Evolutionary conservation across 2,113 vertebrate genomes (phyloP), one percentile per base, ranked within the genome.

Genomic region (Lophochroa leadbeateri): DNA sequence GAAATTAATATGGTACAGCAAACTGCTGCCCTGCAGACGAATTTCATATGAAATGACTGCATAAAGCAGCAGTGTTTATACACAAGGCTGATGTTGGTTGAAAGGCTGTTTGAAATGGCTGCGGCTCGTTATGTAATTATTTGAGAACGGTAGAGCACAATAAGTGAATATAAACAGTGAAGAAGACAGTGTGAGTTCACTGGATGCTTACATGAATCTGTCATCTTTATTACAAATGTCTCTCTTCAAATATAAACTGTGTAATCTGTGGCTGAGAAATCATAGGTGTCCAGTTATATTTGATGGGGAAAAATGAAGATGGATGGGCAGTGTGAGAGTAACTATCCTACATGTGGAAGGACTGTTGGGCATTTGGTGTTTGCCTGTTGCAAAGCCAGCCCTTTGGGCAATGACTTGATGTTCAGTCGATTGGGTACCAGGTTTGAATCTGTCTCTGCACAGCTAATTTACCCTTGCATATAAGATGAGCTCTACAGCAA

Each of bases 71-170:
- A 64, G 0, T 94, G 94, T 96, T 96, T 97, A 96, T 92, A 94
- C 46, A 87, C 0, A 2, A 70, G 61, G 58, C 63, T 91, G 69
- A 92, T 92, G 94, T 67, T 84, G 58, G 86, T 58, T 94, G 95
- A 96, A 92, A 35, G 92, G 67, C 88, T 96, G 94, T 95, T 97
- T 94, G 86, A 91, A 95, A 96, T 58, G 74, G 28, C 86, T 87
- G 52, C 31, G 88, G 58, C 69, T 85, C 69, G 86, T 95, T 96
- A 96, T 77, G 91, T 85, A 97, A 97, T 94, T 94, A 94, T 95
- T 94, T 95, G 84, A 96, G 83, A 89, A 94, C 61, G 82, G 91
- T 82, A 92, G 91, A 93, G 81, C 86, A 88, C 94, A 96, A 96
- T 86, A 85, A 87, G 70, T 74, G 88, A 94, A 57, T 67, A 87